phyloP scores from a whole-genome alignment of 2,113 vertebrate species.

The Glaucomys volans region DNA sequence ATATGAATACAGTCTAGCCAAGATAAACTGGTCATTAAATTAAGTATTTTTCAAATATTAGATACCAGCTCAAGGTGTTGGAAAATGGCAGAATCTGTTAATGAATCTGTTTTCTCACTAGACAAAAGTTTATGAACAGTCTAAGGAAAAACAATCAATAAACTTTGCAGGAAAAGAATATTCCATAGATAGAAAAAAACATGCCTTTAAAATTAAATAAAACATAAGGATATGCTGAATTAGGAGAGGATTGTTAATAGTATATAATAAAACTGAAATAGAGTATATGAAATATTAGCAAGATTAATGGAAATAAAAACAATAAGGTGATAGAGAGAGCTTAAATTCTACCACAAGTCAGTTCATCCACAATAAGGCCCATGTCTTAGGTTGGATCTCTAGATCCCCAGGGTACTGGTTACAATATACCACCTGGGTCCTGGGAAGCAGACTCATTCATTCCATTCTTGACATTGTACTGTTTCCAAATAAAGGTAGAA shows the following conservation, averaged over 20 bases:
- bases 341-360: background rate
- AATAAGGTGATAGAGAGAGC: background rate
- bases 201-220: background rate
- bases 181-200: background rate
- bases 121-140: background rate
- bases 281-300: background rate
- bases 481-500: background rate
- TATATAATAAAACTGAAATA: background rate
- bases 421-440: background rate
- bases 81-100: slow-evolving; percentile 39
- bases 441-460: background rate
- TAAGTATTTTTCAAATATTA: slow-evolving; percentile 76
- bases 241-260: no score
- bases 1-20: slow-evolving; percentile 80
- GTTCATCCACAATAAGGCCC: background rate
- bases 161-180: background rate
- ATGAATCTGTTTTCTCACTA: slow-evolving; percentile 19
- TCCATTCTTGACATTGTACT: slow-evolving; percentile 13
- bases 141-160: background rate
- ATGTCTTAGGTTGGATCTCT: background rate
- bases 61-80: slow-evolving; percentile 15
- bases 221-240: background rate
- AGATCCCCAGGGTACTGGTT: background rate
- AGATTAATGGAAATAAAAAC: background rate
- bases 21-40: slow-evolving; percentile 79